phyloP scores from a whole-genome alignment of 1,140 invertebrate genomes.

The Bradynema listronoti region DNA sequence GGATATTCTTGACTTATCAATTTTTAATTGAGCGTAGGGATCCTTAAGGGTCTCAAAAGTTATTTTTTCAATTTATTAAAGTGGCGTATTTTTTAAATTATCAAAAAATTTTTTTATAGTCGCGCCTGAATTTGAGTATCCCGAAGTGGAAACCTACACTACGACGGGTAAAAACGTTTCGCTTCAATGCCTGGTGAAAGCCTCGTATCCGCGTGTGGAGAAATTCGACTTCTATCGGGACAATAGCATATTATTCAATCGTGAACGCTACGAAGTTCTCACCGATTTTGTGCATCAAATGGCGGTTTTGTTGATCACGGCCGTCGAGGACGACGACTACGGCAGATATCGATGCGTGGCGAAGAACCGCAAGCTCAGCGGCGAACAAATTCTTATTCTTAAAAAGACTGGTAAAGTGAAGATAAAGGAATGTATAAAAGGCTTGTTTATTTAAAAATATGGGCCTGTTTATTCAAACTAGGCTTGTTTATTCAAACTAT shows the following conservation, averaged over 20 bases:
- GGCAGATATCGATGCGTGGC: conserved; percentile 28
- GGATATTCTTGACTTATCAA: conserved; percentile 3
- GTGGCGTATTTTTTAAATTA: neutral
- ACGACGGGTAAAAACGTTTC: conserved; percentile 14
- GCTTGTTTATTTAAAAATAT: conserved; percentile 12
- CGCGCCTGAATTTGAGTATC: conserved; percentile 20
- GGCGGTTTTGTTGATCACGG: conserved; percentile 18
- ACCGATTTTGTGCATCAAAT: conserved; percentile 12
- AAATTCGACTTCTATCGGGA: conserved; percentile 31
- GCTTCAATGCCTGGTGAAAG: conserved; percentile 25
- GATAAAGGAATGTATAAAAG: conserved; percentile 3
- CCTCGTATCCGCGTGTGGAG: conserved; percentile 31
- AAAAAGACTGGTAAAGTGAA: conserved; percentile 15
- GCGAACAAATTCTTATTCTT: conserved; percentile 19
- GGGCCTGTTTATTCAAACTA: too few relatives aligned
- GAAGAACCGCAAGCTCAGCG: conserved; percentile 25
- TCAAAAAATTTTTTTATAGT: conserved; percentile 18
- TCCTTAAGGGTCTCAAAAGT: neutral
- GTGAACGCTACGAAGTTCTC: conserved; percentile 18
- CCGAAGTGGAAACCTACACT: conserved; percentile 21
- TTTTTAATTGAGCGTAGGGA: conserved; percentile 7
- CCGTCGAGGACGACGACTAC: conserved; percentile 29
- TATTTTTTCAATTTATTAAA: neutral
- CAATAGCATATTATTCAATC: conserved; percentile 15
- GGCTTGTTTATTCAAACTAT: too few relatives aligned